A percentile compares a stretch with the other conserved stretches of the same genome.
Conservation (phyloP, 2,888 invertebrate genomes). For the Electrophaes corylata region DNA sequence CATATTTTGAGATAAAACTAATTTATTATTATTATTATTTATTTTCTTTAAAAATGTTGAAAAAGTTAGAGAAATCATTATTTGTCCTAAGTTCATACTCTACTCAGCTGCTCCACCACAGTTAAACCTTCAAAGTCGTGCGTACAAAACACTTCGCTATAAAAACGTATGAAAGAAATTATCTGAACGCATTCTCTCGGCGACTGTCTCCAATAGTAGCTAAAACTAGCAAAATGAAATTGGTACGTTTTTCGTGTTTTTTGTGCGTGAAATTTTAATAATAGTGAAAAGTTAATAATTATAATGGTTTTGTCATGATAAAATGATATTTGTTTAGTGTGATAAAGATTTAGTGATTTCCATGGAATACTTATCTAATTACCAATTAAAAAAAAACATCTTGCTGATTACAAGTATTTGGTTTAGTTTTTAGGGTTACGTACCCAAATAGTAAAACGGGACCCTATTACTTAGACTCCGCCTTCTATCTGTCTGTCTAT, state of each 20-base stretch:
- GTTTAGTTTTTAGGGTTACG: no score
- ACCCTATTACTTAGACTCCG: no score
- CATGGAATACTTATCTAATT: no score
- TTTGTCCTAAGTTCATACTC: slow-evolving; percentile 43
- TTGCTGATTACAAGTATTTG: no score
- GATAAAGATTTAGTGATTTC: not conserved
- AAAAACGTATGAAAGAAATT: slow-evolving; percentile 66
- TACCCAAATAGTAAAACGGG: no score
- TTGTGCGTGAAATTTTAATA: slow-evolving; percentile 23
- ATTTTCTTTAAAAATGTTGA: no score
- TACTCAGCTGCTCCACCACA: slow-evolving; percentile 33
- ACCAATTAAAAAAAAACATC: no score
- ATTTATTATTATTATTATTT: no score
- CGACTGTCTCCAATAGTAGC: slow-evolving; percentile 58
- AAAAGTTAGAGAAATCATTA: not conserved
- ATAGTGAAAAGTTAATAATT: slow-evolving; percentile 25
- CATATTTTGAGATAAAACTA: no score
- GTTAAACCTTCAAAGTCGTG: slow-evolving; percentile 42
- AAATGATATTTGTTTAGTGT: not conserved
- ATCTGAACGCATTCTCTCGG: slow-evolving; percentile 42
- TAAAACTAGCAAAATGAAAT: slow-evolving; percentile 55
- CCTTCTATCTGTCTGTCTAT: no score
- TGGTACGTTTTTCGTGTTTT: slow-evolving; percentile 61
- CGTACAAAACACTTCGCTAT: slow-evolving; percentile 62
- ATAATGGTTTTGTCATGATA: slow-evolving; percentile 17